Evolutionary conservation across 2,888 invertebrate genomes (phyloP).

Genomic region (Automeris io): DNA sequence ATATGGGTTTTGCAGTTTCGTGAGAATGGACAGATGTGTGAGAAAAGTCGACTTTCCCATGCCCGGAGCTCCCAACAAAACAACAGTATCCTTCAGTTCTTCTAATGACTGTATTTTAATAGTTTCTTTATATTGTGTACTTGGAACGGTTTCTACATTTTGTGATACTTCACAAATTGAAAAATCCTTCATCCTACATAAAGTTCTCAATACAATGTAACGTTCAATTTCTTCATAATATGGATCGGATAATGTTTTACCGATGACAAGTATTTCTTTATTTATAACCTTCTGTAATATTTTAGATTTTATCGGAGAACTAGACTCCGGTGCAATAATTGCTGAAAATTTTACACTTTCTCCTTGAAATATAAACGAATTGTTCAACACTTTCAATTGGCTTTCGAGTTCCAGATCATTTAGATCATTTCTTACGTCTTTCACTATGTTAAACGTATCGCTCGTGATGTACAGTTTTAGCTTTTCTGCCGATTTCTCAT

Average conservation of each 20-base stretch:
- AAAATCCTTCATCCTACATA: background rate
- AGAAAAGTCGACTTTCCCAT: slow-evolving; percentile 14
- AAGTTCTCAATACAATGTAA: background rate
- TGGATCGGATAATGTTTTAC: background rate
- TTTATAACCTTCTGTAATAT: slow-evolving; percentile 4
- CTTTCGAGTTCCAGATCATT: background rate
- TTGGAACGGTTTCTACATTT: background rate
- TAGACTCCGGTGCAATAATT: background rate
- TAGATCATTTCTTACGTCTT: slow-evolving; percentile 1
- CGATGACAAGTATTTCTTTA: slow-evolving; percentile 1
- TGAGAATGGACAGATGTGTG: slow-evolving; percentile 8
- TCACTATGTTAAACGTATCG: background rate
- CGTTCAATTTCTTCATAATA: slow-evolving; percentile 2
- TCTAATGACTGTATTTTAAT: background rate
- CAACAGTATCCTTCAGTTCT: background rate
- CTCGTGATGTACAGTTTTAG: background rate
- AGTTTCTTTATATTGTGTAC: background rate
- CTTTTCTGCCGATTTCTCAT: background rate
- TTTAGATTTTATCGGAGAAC: background rate
- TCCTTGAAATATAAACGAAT: slow-evolving; percentile 4
- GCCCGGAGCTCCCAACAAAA: slow-evolving; percentile 4
- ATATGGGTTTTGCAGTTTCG: slow-evolving; percentile 5
- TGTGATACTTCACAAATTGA: too few relatives aligned
- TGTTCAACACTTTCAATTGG: slow-evolving; percentile 4
- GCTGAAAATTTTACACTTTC: background rate